Evolutionary conservation across 2,113 vertebrate genomes (phyloP).

Genomic region (Notarius quadriscutis): DNA sequence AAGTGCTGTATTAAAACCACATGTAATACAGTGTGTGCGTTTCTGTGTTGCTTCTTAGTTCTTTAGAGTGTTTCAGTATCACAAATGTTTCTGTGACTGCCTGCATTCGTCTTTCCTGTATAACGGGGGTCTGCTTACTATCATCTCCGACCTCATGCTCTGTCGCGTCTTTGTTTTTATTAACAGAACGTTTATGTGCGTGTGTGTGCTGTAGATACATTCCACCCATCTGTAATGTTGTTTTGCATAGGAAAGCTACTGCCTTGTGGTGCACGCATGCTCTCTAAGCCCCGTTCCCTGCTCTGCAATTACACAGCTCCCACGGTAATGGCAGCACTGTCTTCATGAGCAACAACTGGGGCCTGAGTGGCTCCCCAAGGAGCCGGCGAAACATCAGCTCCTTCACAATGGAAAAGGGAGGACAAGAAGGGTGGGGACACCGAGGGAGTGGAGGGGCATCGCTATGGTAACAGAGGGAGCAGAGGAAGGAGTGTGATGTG

Average conservation of each 20-base stretch:
- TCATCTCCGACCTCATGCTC: background rate
- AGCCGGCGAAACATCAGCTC: constrained; percentile 16
- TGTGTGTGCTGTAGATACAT: background rate
- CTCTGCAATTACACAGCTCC: constrained; percentile 43
- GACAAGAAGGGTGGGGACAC: constrained; percentile 36
- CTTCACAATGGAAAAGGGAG: constrained; percentile 20
- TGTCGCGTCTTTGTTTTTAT: background rate
- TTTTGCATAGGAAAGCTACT: constrained; percentile 33
- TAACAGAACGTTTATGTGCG: constrained; percentile 1
- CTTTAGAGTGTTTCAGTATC: background rate
- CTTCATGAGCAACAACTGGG: constrained; percentile 40
- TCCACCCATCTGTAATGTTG: constrained; percentile 26
- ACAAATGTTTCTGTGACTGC: background rate
- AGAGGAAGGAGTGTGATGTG: constrained; percentile 3
- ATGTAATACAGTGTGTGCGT: constrained; percentile 3
- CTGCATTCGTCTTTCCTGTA: background rate
- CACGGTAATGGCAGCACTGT: constrained; percentile 17
- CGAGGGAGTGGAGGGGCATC: constrained; percentile 32
- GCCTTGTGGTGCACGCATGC: background rate
- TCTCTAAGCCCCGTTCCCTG: constrained; percentile 12
- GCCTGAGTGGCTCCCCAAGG: constrained; percentile 2
- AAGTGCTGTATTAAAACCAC: constrained; percentile 17
- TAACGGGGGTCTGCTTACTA: background rate
- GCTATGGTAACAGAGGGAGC: constrained; percentile 45
- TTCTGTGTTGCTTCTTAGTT: constrained; percentile 7